These are phyloP conservation scores for Microtus californicus DNA, from an alignment of 2,797 vertebrate species.

Conservation along the genomic window DNA sequence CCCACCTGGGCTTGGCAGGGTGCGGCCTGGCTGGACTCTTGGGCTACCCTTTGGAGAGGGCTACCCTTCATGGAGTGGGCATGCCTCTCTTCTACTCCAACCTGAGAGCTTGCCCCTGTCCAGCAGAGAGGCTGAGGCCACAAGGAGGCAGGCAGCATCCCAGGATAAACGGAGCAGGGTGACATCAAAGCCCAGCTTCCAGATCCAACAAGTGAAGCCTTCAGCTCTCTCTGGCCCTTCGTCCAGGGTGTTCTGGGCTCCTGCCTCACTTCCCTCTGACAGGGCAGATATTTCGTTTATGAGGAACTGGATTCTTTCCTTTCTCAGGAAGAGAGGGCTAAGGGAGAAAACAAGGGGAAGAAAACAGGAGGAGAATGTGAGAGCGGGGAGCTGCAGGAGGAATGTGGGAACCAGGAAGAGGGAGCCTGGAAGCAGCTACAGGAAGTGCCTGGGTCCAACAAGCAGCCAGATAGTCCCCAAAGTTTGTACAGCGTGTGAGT, in stretches of 20 bases:
- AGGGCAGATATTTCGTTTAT: constrained; percentile 86
- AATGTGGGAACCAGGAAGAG: constrained; percentile 24
- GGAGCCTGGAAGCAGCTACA: constrained; percentile 39
- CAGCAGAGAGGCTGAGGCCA: constrained; percentile 81
- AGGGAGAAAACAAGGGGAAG: neutral
- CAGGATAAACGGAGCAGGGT: constrained; percentile 87
- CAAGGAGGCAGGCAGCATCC: constrained; percentile 87
- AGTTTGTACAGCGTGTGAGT: constrained; percentile 77
- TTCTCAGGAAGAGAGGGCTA: constrained; percentile 75
- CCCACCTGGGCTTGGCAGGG: constrained; percentile 84
- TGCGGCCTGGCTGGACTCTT: constrained; percentile 29
- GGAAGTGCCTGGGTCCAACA: constrained; percentile 62
- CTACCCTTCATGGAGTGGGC: constrained; percentile 76
- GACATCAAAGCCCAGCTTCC: constrained; percentile 89
- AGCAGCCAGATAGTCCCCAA: constrained; percentile 74
- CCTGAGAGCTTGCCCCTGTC: constrained; percentile 84
- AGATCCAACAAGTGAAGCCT: constrained; percentile 87
- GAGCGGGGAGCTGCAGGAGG: constrained; percentile 60
- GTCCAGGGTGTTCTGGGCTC: constrained; percentile 88
- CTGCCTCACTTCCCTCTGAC: constrained; percentile 87
- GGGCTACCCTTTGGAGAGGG: constrained; percentile 5
- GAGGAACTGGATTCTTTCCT: constrained; percentile 83
- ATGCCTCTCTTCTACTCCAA: constrained; percentile 77
- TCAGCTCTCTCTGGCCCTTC: constrained; percentile 87
- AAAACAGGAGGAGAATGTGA: constrained; percentile 48